Percentiles rank a stretch among this genome's conserved stretches.
These are phyloP conservation scores for Antheraea yamamai DNA, from an alignment of 2,888 invertebrate genomes.

Conservation along the genomic window DNA sequence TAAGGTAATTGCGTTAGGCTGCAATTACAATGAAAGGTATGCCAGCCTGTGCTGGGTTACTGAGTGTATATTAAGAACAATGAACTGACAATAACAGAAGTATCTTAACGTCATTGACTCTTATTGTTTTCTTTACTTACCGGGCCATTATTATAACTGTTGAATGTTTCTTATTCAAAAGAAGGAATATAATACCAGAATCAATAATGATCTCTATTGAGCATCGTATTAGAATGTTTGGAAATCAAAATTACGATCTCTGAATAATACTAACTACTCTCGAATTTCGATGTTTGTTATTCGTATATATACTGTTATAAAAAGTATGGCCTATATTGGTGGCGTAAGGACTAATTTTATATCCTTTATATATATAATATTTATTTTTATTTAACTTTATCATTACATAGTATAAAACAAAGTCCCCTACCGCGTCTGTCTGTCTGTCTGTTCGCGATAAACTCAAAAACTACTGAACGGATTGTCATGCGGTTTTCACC, in stretches of 20 bases:
- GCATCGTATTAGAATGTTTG: neutral
- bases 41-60: conserved; percentile 23
- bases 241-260: neutral
- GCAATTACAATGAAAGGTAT: conserved; percentile 60
- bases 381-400: no score
- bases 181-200: neutral
- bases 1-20: conserved; percentile 75
- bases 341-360: no score
- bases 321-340: no score
- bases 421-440: no score
- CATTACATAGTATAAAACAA: no score
- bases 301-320: neutral
- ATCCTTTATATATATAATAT: no score
- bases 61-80: conserved; percentile 23
- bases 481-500: no score
- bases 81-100: conserved; percentile 17
- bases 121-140: conserved; percentile 1
- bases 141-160: neutral
- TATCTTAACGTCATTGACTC: neutral
- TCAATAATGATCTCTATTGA: neutral
- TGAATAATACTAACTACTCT: neutral
- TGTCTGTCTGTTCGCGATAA: no score
- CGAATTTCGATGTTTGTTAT: neutral
- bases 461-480: no score
- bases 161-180: neutral